Evolutionary conservation across 2,113 vertebrate species (phyloP), one percentile per base, ranked within the genome.

Genomic region (Uria lomvia): DNA sequence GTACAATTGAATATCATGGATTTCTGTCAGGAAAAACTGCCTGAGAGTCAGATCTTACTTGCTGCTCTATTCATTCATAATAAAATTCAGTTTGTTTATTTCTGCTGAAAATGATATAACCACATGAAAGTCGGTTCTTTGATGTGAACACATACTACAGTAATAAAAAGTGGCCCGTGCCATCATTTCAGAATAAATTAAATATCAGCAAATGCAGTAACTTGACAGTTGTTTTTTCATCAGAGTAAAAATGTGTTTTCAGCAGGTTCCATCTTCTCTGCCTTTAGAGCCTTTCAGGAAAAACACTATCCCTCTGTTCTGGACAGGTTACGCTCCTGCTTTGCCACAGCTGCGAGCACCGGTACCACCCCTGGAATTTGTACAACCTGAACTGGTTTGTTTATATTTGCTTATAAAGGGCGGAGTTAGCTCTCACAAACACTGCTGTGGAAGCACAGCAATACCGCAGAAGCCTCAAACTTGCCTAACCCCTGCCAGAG

Each of bases 41-140:
- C 21, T 26, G 40, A 49, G 38, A 71, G 47, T 81, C 70, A 85
- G n/a, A 53, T 71, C 62, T 82, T 75, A 79, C 71, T 87, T n/a
- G 30, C 23, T 60, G 75, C 38, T 80, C 47, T 93, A 17, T 82
- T 70, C 38, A 80, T 58, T 81, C 43, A 32, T 87, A 70, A 74
- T 2, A 18, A 80, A 56, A 87, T 55, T 88, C 49, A 65, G 43
- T 80, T 93, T 24, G 26, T 86, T 96, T 91, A 60, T 87, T 93
- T 87, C 86, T 88, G 19, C 36, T 96, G 91, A 68, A 96, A 97
- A 94, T 17, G 27, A 36, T 55, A 88, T 96, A 89, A 77, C 81
- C 81, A 72, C 15, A 50, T 23, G 80, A 77, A 63, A 20, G 52
- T 42, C 49, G 29, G 42, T 84, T 77, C 68, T 96, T 75, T 36